These are phyloP conservation scores for Melanaphis sacchari DNA, from an alignment of 1,140 invertebrate genomes.

Conservation along the genomic window DNA sequence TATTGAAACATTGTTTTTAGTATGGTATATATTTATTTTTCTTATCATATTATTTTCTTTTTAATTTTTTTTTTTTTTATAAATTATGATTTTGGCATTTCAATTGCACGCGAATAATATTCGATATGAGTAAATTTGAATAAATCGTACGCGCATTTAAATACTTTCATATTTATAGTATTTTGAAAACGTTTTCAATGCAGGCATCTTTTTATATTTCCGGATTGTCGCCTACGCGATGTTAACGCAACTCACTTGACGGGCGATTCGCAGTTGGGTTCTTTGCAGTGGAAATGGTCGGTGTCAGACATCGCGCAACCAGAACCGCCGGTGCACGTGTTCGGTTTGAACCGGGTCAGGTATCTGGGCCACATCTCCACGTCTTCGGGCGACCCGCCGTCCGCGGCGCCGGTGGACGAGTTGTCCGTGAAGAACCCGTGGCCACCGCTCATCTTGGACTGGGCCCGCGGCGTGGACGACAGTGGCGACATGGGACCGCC, in stretches of 20 bases:
- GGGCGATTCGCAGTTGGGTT: slow-evolving; percentile 72
- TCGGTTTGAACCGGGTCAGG: slow-evolving; percentile 50
- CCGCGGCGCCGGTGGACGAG: not conserved
- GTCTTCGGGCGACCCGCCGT: slow-evolving; percentile 25
- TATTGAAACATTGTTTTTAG: no score
- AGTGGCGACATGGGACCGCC: slow-evolving; percentile 60
- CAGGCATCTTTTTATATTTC: no score
- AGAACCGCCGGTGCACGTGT: slow-evolving; percentile 60
- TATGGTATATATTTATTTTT: no score
- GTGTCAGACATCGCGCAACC: slow-evolving; percentile 75
- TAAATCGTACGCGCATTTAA: not conserved
- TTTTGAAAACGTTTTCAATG: not conserved
- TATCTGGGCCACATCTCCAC: slow-evolving; percentile 65
- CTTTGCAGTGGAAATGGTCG: slow-evolving; percentile 82
- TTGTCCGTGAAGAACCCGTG: slow-evolving; percentile 53
- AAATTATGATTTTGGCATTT: no score
- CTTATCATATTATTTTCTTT: no score
- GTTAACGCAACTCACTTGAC: slow-evolving; percentile 67
- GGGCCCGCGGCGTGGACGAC: not conserved
- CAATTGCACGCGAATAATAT: not conserved
- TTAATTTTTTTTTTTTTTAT: not conserved
- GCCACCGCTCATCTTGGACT: not conserved
- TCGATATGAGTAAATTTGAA: not conserved
- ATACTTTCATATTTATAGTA: not conserved
- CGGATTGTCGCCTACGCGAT: no score